Conservation (phyloP, 2,797 vertebrate genomes). For the Champsocephalus gunnari region DNA sequence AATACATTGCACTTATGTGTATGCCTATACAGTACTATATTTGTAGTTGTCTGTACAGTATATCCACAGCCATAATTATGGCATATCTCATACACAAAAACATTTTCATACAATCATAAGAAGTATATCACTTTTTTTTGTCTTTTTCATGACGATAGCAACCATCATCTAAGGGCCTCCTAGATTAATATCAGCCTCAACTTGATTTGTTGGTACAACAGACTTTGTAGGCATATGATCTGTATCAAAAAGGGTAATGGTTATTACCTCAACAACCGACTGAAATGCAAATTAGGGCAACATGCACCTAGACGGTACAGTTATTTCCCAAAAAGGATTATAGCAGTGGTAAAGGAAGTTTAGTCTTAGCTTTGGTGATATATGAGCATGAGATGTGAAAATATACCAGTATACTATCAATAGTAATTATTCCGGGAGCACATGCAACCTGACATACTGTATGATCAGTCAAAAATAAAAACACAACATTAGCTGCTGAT, state of each 20-base stretch:
- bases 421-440: not conserved
- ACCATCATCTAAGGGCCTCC: no score
- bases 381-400: not conserved
- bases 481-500: slow-evolving; percentile 6
- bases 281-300: not conserved
- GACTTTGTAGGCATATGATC: not conserved
- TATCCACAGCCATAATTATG: no score
- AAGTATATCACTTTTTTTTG: no score
- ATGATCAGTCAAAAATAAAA: not conserved
- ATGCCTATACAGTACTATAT: no score
- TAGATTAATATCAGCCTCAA: no score
- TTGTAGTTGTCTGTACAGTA: no score
- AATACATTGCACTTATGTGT: no score
- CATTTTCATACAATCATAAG: no score
- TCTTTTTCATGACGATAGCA: no score
- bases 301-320: not conserved
- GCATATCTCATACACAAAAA: no score
- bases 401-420: not conserved
- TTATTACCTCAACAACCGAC: not conserved
- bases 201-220: no score
- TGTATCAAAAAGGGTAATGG: not conserved
- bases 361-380: not conserved
- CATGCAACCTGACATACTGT: not conserved
- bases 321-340: not conserved
- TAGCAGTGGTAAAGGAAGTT: not conserved